Evolutionary conservation across 2,797 vertebrate species (phyloP).

Genomic region (Leptatherina wallacei): DNA sequence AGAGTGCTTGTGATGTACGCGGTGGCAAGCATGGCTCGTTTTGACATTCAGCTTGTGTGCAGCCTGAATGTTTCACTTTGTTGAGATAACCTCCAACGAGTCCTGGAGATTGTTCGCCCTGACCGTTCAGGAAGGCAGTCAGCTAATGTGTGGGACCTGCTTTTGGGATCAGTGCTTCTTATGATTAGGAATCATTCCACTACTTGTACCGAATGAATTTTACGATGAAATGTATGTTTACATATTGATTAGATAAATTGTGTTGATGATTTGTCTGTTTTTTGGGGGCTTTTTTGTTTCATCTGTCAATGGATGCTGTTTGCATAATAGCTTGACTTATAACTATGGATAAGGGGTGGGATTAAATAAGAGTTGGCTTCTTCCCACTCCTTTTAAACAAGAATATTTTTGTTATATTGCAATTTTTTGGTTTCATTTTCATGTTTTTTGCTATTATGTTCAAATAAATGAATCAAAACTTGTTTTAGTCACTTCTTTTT

Average conservation of each 20-base stretch:
- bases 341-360: too few relatives aligned
- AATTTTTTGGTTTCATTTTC: too few relatives aligned
- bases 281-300: constrained; percentile 7
- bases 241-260: not conserved
- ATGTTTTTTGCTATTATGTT: too few relatives aligned
- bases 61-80: constrained; percentile 29
- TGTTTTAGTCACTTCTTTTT: not conserved
- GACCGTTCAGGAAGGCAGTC: constrained; percentile 8
- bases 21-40: constrained; percentile 34
- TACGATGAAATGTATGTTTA: constrained; percentile 10
- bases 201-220: constrained; percentile 10
- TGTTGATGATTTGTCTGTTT: not conserved
- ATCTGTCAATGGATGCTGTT: not conserved
- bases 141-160: not conserved
- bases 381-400: too few relatives aligned
- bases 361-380: too few relatives aligned
- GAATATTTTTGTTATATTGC: too few relatives aligned
- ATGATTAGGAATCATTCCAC: constrained; percentile 16
- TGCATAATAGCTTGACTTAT: too few relatives aligned
- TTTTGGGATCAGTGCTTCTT: constrained; percentile 19
- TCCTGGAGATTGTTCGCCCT: constrained; percentile 16
- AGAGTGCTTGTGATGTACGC: constrained; percentile 26
- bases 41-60: constrained; percentile 49
- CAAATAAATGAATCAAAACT: not conserved
- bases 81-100: constrained; percentile 28